Base-by-base conservation (phyloP, 2,888 invertebrate species). In the Rhogogaster chlorosoma region DNA sequence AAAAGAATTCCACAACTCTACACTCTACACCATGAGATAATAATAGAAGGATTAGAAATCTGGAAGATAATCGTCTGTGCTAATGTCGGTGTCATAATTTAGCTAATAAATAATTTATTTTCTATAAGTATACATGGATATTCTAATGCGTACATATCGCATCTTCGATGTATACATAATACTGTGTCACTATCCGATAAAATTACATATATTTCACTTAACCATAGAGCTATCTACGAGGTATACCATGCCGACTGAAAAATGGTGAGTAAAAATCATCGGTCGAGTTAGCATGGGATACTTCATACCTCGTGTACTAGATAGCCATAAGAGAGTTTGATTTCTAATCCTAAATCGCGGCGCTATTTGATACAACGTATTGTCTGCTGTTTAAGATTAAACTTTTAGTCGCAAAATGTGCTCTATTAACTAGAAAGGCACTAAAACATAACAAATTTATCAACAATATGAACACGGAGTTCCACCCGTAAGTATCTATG, bases 391-490 rank as follows among this genome's bases (percentile, higher is more conserved):
- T 70, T n/a, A 49, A 32, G 7, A 83, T 61, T 22, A 61, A 67
- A 67, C n/a, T 7, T 29, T 45, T 64, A 67, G 45, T 83, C 45
- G 83, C 83, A 83, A 45, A 64, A 70, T 70, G 70, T 67, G 83
- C 67, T 83, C 67, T 83, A 70, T 83, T 67, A 42, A 83, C 70
- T 70, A 70, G 22, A 67, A 83, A 83, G 83, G 83, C 83, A 83
- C 83, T 83, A 70, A 83, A 83, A 83, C 64, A 64, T 45, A 83
- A 70, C 22, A 83, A 67, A 67, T 83, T 83, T 67, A 67, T 83
- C 22, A 83, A 83, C 67, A 83, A 67, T 42, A 83, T 45, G 29
- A 83, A 70, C 64, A 83, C 32, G 26, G 83, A 83, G 83, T 83
- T 83, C 83, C 83, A 83, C 7, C 83, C 83, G 32, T 83, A 70